Evolutionary conservation across 2,888 invertebrate genomes (phyloP).

Genomic region (Pandemis corylana): DNA sequence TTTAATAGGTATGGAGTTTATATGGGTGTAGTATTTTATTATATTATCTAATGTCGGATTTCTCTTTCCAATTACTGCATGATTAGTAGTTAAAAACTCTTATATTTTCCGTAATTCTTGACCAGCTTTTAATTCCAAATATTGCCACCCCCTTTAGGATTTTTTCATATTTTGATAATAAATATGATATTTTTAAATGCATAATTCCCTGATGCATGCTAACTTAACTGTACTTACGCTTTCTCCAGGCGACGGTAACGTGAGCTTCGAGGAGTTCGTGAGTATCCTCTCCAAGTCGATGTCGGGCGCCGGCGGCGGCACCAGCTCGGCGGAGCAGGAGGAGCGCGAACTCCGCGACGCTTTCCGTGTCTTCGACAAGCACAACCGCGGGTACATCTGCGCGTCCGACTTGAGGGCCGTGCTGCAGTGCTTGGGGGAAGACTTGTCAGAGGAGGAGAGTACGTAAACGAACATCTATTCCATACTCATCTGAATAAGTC

Average conservation of each 20-base stretch:
- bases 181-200: too few relatives aligned
- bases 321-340: constrained; percentile 90
- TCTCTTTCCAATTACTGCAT: too few relatives aligned
- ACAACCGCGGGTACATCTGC: constrained; percentile 96
- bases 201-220: too few relatives aligned
- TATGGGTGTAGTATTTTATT: too few relatives aligned
- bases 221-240: not conserved
- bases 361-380: constrained; percentile 95
- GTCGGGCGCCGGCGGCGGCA: constrained; percentile 86
- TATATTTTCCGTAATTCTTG: too few relatives aligned
- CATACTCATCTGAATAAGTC: too few relatives aligned
- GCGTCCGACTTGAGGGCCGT: constrained; percentile 95
- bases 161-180: too few relatives aligned
- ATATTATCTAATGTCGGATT: too few relatives aligned
- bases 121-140: too few relatives aligned
- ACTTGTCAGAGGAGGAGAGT: constrained; percentile 96
- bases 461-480: constrained; percentile 59
- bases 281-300: constrained; percentile 92
- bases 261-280: constrained; percentile 95
- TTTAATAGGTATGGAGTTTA: too few relatives aligned
- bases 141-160: too few relatives aligned
- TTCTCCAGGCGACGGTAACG: constrained; percentile 91
- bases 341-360: constrained; percentile 93
- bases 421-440: constrained; percentile 94
- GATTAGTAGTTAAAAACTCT: too few relatives aligned